Evolutionary conservation across 2,888 invertebrate species (phyloP).

Genomic region (Andrena marginata): DNA sequence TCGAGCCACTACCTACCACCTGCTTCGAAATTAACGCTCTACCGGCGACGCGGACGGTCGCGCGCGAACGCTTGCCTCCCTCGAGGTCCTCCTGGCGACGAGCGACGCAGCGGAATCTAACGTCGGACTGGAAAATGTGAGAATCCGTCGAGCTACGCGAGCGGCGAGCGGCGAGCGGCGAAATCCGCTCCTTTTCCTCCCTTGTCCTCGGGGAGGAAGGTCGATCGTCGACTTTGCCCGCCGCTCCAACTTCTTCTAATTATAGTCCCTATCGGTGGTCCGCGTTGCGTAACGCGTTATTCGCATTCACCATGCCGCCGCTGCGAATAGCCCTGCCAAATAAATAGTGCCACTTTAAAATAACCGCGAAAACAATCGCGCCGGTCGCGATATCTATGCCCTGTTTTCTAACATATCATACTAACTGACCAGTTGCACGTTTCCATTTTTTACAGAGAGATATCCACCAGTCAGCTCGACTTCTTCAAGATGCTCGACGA

Average conservation of each 20-base stretch:
- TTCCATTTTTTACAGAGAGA: constrained; percentile 89
- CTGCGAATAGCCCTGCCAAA: constrained; percentile 11
- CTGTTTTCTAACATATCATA: not conserved
- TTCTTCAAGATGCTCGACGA: constrained; percentile 97
- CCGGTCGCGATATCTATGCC: too few species aligned
- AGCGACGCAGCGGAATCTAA: too few species aligned
- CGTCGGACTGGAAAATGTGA: not conserved
- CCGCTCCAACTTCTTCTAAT: constrained; percentile 19
- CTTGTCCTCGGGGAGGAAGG: not conserved
- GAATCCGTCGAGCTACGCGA: not conserved
- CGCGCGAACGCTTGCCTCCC: too few species aligned
- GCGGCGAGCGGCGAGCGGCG: too few species aligned
- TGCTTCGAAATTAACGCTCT: not conserved
- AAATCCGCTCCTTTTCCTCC: not conserved
- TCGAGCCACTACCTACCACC: not conserved
- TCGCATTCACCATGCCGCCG: not conserved
- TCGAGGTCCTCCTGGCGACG: too few species aligned
- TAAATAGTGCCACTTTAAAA: constrained; percentile 9
- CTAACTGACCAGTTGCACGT: constrained; percentile 27
- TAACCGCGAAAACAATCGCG: constrained; percentile 2
- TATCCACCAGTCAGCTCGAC: constrained; percentile 95
- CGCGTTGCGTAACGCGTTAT: constrained; percentile 22
- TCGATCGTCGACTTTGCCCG: not conserved
- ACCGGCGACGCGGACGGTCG: not conserved
- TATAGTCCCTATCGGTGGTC: constrained; percentile 21